phyloP scores from a whole-genome alignment of 1,140 invertebrate species.

The Conopomorpha cramerella region DNA sequence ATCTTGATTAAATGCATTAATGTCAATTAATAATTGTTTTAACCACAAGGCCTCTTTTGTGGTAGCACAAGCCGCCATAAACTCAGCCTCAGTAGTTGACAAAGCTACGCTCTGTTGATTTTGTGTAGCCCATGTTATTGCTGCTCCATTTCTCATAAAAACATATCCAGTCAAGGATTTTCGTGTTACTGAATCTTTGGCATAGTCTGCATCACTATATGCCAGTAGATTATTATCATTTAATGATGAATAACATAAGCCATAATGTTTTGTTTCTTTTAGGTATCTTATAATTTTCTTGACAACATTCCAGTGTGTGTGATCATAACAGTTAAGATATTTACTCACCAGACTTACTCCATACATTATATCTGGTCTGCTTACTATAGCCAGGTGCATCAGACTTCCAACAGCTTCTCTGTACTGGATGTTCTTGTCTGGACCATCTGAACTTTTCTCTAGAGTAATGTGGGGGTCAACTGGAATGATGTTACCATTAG shows the following conservation, averaged over 20 bases:
- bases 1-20: conserved; percentile 8
- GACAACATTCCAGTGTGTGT: too few species aligned
- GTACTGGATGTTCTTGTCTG: conserved; percentile 8
- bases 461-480: conserved; percentile 13
- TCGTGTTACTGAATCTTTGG: conserved; percentile 16
- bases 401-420: too few species aligned
- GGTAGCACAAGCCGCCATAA: too few species aligned
- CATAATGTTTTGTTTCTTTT: too few species aligned
- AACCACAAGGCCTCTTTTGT: conserved; percentile 13
- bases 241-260: conserved; percentile 6
- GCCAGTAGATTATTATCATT: not conserved
- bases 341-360: too few species aligned
- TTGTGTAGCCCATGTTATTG: conserved; percentile 29
- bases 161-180: conserved; percentile 21
- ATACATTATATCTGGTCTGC: too few species aligned
- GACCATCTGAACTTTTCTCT: conserved; percentile 1
- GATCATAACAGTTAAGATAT: too few species aligned
- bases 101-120: conserved; percentile 44
- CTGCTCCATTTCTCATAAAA: conserved; percentile 10
- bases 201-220: conserved; percentile 9
- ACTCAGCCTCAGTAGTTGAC: conserved; percentile 40
- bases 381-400: too few species aligned
- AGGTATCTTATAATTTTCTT: too few species aligned
- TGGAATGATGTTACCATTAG: conserved; percentile 11
- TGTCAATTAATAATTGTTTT: conserved; percentile 17